phyloP scores from a whole-genome alignment of 2,113 vertebrate species.

The Ophiodon elongatus region DNA sequence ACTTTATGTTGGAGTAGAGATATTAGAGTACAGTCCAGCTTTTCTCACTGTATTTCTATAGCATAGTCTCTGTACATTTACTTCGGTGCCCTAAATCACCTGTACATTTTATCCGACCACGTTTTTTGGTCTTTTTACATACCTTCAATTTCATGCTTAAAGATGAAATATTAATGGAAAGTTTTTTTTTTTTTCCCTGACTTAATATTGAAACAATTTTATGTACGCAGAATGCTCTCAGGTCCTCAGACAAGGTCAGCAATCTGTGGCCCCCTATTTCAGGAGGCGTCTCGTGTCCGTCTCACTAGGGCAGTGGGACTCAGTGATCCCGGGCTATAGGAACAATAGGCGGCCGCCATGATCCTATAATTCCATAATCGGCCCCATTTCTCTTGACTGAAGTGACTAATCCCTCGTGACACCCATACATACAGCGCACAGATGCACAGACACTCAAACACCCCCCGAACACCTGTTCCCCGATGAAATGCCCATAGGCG shows the following conservation, averaged over 20 bases:
- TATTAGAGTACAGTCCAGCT: neutral
- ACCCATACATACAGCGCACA: slow-evolving; percentile 40
- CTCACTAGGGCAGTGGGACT: neutral
- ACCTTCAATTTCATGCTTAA: neutral
- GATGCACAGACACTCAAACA: slow-evolving; percentile 24
- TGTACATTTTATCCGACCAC: neutral
- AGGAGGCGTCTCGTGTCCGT: slow-evolving; percentile 4
- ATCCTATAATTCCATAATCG: slow-evolving; percentile 54
- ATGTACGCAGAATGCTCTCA: too few relatives aligned
- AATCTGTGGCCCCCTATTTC: slow-evolving; percentile 6
- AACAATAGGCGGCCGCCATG: slow-evolving; percentile 41
- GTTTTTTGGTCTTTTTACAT: neutral
- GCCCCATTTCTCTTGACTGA: slow-evolving; percentile 13
- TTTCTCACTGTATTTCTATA: neutral
- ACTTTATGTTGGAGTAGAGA: slow-evolving; percentile 5
- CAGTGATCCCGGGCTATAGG: slow-evolving; percentile 37
- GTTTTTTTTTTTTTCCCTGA: neutral
- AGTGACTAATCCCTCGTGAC: slow-evolving; percentile 59
- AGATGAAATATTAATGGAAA: neutral
- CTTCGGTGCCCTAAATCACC: neutral
- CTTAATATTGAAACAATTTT: neutral
- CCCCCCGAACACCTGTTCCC: slow-evolving; percentile 54
- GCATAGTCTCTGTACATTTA: neutral
- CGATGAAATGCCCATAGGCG: neutral
- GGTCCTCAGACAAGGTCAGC: neutral